Base-by-base conservation (phyloP, 2,797 vertebrate genomes). In the Sebastes baramenuke region DNA sequence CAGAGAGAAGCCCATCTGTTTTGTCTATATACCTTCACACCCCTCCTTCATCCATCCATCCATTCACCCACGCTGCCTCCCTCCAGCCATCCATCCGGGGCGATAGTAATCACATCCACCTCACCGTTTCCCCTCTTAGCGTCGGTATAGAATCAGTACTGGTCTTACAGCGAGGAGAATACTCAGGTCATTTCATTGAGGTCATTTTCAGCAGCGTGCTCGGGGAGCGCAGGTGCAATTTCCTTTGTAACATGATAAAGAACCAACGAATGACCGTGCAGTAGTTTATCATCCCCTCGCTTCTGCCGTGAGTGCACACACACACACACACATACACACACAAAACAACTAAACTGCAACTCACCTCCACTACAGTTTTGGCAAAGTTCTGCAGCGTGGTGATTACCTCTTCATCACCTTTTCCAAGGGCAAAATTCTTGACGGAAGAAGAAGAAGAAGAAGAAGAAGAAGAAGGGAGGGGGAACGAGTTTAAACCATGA, bases 371-470 rank as follows among this genome's bases (percentile, higher is more conserved):
- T 52, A 99, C 96, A 70, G 97, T 96, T 95, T 97, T 97, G 81
- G 98, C 97, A 58, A 99, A 99, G 86, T 95, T 96, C 85, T 99
- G 97, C 84, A 99, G 96, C 0, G 96, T 98, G 60, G 91, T 94
- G 93, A 99, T 98, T 55, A 99, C 97, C 95, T 99, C 98, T 94
- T 99, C 98, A 77, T 99, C 99, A 32, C 98, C 99, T 96, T 98
- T 99, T 72, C 98, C 97, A 42, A 99, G 95, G 72, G 99, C 97
- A 95, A 99, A 99, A 93, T 99, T 98, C 99, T 99, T 91, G 67
- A 94, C 8, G 20, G 20, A 79, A 90, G 20, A 79, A 89, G 72
- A 36, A 32, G 13, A 38, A 38, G 13, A 38, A 38, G 12, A 79
- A 0, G 36, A 79, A 0, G 36, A 38, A 38, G 36, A 38, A 38